Evolutionary conservation across 2,113 vertebrate species (phyloP), one percentile per base, ranked within the genome.

Genomic region (Gallinago paraguaiae): DNA sequence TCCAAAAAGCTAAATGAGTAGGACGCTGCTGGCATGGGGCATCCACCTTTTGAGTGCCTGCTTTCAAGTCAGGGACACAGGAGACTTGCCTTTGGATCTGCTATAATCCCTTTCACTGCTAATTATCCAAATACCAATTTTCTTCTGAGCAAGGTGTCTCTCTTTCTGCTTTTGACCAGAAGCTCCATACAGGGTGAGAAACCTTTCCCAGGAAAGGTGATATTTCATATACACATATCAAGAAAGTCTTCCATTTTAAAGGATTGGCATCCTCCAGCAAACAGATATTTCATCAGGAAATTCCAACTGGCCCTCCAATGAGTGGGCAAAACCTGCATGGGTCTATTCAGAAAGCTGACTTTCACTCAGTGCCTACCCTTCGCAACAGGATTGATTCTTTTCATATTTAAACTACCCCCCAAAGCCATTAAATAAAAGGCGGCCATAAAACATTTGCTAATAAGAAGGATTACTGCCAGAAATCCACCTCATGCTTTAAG

Each of bases 381-480:
- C 84, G 75, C 69, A 95, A 35, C 6, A 2, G 41, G 37, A 84
- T 63, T 64, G 50, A 39, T 71, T 92, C 35, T 79, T 94, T 94
- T 92, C 25, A 35, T 57, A 81, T 91, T 95, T 78, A 87, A 90
- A 87, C 78, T 86, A 86, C 22, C 15, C 37, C 67, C 37, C 24
- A 19, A 80, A 88, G 65, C 45, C 83, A 80, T 82, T 82, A 95
- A 84, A 92, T 88, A 89, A 91, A 90, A 90, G 67, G 69, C 64
- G 13, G 69, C 8, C 10, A 68, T 85, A 65, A 82, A n/a, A 9
- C 9, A 63, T 46, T 72, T 59, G 48, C 39, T 74, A 81, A 85
- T 63, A 70, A 71, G 83, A 95, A 93, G 60, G 48, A 93, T 89
- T 85, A 84, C n/a, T 82, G 72, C 33, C 69, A 92, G 83, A 93